These are phyloP conservation scores for Pangasius larnaudii DNA, from an alignment of 2,797 vertebrate genomes.

Conservation along the genomic window DNA sequence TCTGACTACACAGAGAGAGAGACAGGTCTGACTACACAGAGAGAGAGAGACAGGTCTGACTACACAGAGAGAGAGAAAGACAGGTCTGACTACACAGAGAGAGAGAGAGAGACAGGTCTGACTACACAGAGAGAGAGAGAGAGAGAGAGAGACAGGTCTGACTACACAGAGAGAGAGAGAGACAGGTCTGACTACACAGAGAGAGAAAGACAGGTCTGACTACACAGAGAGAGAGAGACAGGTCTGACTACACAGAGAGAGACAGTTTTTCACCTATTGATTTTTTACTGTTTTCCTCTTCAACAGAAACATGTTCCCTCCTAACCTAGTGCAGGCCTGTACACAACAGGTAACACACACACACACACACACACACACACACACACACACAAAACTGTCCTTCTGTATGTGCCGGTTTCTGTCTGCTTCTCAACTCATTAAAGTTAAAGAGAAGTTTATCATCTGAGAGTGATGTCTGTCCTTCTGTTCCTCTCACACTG, in stretches of 20 bases:
- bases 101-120: too few species aligned
- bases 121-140: too few species aligned
- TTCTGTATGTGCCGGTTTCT: neutral
- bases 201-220: too few species aligned
- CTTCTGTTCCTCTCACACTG: neutral
- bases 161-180: too few species aligned
- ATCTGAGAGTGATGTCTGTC: neutral
- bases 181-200: too few species aligned
- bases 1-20: too few species aligned
- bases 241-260: neutral
- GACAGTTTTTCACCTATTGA: neutral
- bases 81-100: too few species aligned
- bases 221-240: neutral
- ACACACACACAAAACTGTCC: conserved; percentile 12
- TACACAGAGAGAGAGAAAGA: too few species aligned
- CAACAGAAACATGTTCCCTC: conserved; percentile 97
- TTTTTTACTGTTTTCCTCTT: conserved; percentile 49
- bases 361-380: conserved; percentile 24
- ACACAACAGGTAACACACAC: conserved; percentile 89
- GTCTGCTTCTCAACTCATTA: neutral
- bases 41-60: too few species aligned
- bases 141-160: too few species aligned
- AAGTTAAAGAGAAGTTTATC: neutral
- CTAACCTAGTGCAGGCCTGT: conserved; percentile 96
- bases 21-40: too few species aligned